These are phyloP conservation scores for Hippopotamus amphibius DNA, from an alignment of 2,113 vertebrate genomes.

Conservation along the genomic window DNA sequence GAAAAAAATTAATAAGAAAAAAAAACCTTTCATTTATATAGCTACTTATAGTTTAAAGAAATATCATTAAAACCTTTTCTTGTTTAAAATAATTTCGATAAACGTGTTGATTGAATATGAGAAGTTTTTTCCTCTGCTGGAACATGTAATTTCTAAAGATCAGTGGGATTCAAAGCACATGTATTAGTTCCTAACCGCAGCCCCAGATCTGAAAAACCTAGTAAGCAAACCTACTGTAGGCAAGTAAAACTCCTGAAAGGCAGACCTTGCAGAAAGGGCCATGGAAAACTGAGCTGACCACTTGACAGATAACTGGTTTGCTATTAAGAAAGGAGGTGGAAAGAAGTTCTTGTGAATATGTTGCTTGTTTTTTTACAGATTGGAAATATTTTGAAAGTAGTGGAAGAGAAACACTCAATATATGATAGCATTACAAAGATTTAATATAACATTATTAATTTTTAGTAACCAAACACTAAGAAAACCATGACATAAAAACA, in stretches of 20 bases:
- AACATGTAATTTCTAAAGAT: not conserved
- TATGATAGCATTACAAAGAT: not conserved
- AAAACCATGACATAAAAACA: not conserved
- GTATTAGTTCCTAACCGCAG: not conserved
- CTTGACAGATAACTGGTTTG: not conserved
- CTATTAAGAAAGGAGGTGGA: not conserved
- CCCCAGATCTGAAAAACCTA: not conserved
- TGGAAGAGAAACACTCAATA: not conserved
- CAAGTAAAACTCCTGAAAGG: not conserved
- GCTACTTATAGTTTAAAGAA: not conserved
- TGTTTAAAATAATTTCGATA: not conserved
- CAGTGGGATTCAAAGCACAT: not conserved
- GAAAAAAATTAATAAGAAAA: not conserved
- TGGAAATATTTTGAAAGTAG: not conserved
- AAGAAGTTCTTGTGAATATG: not conserved
- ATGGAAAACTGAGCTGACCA: not conserved
- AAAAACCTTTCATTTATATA: not conserved
- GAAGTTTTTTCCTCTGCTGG: not conserved
- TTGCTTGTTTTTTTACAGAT: not conserved
- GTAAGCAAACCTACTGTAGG: not conserved
- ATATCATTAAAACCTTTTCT: not conserved
- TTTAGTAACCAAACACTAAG: not conserved
- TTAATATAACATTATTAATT: not conserved
- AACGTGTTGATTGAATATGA: not conserved
- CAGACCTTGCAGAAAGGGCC: not conserved